Evolutionary conservation across 2,113 vertebrate genomes (phyloP).

Genomic region (Takifugu bimaculatus): DNA sequence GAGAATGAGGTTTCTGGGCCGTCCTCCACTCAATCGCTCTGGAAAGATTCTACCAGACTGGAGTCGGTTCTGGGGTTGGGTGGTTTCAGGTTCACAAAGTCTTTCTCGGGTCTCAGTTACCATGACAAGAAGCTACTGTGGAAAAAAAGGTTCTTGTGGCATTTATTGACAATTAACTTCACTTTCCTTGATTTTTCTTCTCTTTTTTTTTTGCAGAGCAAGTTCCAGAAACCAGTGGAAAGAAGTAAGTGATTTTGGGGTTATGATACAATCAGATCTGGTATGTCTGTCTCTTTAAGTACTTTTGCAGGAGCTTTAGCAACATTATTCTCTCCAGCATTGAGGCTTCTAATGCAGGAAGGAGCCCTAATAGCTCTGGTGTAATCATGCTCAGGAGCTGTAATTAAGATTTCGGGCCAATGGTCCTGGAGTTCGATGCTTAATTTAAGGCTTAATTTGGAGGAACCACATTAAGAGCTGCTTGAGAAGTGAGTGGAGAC

Average conservation of each 20-base stretch:
- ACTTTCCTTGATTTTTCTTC: slow-evolving; percentile 4
- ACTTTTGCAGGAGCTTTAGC: slow-evolving; percentile 2
- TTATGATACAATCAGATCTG: slow-evolving; percentile 18
- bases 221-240: slow-evolving; percentile 78
- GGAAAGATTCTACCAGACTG: slow-evolving; percentile 2
- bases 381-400: slow-evolving; percentile 10
- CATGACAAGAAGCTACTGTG: not conserved
- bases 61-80: not conserved
- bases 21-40: slow-evolving; percentile 1
- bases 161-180: slow-evolving; percentile 3
- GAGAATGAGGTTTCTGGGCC: slow-evolving; percentile 19
- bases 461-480: slow-evolving; percentile 27
- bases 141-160: not conserved
- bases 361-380: slow-evolving; percentile 8
- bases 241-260: slow-evolving; percentile 83
- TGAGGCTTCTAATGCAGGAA: slow-evolving; percentile 14
- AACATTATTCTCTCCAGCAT: slow-evolving; percentile 3
- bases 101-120: not conserved
- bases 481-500: slow-evolving; percentile 9
- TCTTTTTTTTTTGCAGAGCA: slow-evolving; percentile 78
- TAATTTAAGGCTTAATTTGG: slow-evolving; percentile 42
- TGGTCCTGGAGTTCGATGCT: slow-evolving; percentile 17
- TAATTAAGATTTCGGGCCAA: slow-evolving; percentile 27
- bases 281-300: not conserved
- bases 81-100: slow-evolving; percentile 4